Conservation (phyloP, 2,113 vertebrate species). For the Octodon degus region DNA sequence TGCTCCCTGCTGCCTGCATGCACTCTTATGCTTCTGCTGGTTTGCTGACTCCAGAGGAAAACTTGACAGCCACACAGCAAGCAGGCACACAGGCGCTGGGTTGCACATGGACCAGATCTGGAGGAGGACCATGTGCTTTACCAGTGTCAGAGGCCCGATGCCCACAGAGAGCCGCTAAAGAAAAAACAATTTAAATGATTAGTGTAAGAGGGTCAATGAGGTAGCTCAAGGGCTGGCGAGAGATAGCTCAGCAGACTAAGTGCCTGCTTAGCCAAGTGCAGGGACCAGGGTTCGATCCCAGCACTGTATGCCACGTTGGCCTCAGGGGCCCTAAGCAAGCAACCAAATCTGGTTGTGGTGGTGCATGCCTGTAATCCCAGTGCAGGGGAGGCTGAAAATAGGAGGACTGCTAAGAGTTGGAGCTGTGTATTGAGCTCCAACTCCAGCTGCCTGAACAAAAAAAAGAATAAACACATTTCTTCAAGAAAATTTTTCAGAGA, state of each 20-base stretch:
- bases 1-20: not conserved
- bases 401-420: too few relatives aligned
- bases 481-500: conserved; percentile 4
- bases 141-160: not conserved
- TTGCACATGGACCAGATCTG: not conserved
- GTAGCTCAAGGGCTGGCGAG: too few relatives aligned
- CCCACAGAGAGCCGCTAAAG: not conserved
- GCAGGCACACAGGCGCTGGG: not conserved
- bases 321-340: too few relatives aligned
- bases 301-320: too few relatives aligned
- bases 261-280: too few relatives aligned
- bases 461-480: not conserved
- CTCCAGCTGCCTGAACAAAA: too few relatives aligned
- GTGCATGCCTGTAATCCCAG: too few relatives aligned
- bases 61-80: not conserved
- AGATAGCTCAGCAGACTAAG: too few relatives aligned
- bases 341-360: too few relatives aligned
- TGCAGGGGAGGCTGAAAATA: too few relatives aligned
- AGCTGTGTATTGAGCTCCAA: too few relatives aligned
- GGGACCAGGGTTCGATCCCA: too few relatives aligned
- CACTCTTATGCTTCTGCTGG: not conserved
- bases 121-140: not conserved
- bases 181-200: not conserved
- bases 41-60: not conserved
- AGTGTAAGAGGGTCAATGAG: not conserved